Conservation (phyloP, 2,113 vertebrate species). For the Merops nubicus region DNA sequence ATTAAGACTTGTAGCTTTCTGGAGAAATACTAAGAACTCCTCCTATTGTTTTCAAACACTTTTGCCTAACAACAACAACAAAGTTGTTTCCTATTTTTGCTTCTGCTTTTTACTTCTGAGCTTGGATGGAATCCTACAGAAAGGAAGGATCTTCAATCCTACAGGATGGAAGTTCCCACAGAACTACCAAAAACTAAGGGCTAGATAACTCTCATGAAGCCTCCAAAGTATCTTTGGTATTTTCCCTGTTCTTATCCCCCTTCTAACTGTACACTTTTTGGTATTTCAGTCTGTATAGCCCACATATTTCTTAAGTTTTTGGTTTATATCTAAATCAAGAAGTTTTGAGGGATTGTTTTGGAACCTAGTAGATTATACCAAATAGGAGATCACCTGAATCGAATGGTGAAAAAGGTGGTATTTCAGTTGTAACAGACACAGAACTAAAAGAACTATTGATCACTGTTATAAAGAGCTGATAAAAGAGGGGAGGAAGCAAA, state of each 20-base stretch:
- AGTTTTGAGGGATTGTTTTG: neutral
- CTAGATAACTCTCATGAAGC: neutral
- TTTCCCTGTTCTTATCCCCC: accelerated
- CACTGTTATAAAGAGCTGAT: neutral
- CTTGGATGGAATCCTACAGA: neutral
- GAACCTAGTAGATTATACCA: too few species aligned
- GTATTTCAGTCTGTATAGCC: neutral
- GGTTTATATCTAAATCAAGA: neutral
- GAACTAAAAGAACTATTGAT: neutral
- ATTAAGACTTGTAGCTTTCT: neutral
- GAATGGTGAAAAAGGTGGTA: neutral
- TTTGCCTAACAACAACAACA: neutral
- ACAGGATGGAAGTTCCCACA: too few species aligned
- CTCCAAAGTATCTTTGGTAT: neutral
- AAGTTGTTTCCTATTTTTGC: neutral
- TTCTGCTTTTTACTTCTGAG: neutral
- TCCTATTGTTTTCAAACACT: neutral
- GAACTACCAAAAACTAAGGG: neutral
- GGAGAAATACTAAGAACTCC: neutral
- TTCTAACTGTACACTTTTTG: accelerated
- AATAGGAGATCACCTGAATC: neutral
- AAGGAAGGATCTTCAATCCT: too few species aligned
- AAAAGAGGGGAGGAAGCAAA: neutral
- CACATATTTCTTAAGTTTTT: neutral
- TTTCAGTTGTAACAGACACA: neutral